Percentiles rank a stretch among this genome's conserved stretches.
Conservation (phyloP, 2,888 invertebrate genomes). For the Oeneis ivallda region DNA sequence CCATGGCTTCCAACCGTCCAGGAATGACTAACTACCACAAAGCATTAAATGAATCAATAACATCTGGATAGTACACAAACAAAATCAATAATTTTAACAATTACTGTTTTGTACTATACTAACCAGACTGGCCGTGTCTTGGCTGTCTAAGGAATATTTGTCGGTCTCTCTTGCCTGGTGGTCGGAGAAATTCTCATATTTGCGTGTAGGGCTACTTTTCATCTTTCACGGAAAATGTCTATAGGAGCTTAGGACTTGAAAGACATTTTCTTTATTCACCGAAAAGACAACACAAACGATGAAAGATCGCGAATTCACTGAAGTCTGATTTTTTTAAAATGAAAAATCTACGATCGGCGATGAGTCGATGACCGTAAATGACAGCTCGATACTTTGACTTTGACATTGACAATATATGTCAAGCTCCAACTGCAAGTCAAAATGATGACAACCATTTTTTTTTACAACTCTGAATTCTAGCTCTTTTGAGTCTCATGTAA, state of each 20-base stretch:
- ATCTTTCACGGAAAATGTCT: slow-evolving; percentile 67
- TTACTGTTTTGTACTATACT: slow-evolving; percentile 48
- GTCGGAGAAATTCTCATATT: slow-evolving; percentile 78
- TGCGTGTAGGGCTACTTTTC: slow-evolving; percentile 78
- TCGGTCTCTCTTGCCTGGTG: slow-evolving; percentile 74
- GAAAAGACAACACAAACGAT: slow-evolving; percentile 60
- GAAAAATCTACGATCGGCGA: neutral
- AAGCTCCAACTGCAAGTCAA: too few relatives aligned
- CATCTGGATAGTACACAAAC: slow-evolving; percentile 66
- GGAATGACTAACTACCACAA: slow-evolving; percentile 43
- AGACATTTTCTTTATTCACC: slow-evolving; percentile 61
- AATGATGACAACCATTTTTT: too few relatives aligned
- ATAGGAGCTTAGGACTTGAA: slow-evolving; percentile 64
- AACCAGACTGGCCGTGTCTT: slow-evolving; percentile 79
- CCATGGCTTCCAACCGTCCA: slow-evolving; percentile 21
- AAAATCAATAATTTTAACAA: slow-evolving; percentile 75
- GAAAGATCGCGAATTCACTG: slow-evolving; percentile 59
- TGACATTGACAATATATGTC: too few relatives aligned
- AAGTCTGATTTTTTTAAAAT: slow-evolving; percentile 1
- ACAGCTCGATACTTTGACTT: too few relatives aligned
- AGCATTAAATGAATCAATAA: slow-evolving; percentile 67
- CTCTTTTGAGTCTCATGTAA: too few relatives aligned
- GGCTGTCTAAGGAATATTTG: slow-evolving; percentile 77
- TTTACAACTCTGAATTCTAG: too few relatives aligned
- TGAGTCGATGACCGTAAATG: too few relatives aligned